Base-by-base conservation (phyloP, 1,140 invertebrate genomes). In the Lamellibrachia luymesi region DNA sequence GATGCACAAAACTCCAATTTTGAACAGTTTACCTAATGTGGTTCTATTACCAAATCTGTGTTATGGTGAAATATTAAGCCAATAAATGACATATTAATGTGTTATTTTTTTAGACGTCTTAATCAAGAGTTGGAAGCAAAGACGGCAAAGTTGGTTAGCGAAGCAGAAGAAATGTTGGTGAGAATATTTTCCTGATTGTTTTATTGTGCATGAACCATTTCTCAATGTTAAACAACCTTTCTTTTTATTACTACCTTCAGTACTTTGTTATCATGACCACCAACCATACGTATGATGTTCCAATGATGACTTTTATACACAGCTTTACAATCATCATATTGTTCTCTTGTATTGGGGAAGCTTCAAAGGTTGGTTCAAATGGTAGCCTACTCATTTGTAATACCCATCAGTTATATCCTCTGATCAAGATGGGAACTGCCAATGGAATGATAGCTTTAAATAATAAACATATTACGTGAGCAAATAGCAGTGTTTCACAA, bases 121-220 rank as follows among this genome's bases (percentile, higher is more conserved):
- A 96, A 96, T 95, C 95, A 94, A 64, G 96, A 96, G 93, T 92
- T 96, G 5, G 96, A 96, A 94, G 95, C 95, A 49, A 96, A 95
- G 91, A 96, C 96, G 92, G 95, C 95, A 6, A 95, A 93, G 90
- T 94, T 96, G 2, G 95, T 96, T 22, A 94, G 94, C 92, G 96
- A 96, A 94, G 96, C 96, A 50, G 96, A 96, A 92, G 94, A 95
- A 94, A 95, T 96, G 25, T 93, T 96, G 94, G 95, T 91, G 27
- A 91, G 90, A 80, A 80, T 22, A 10, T 22, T 80, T 8, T 80
- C 25, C 2, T 80, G 5, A 80, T 80, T 80, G 64, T 10, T 17
- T 80, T 80, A 80, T 4, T 50, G 92, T 91, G 4, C 49, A 50
- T 93, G 50, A 90, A 49, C 22, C 51, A 50, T 90, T 90, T 51